phyloP scores from a whole-genome alignment of 2,888 invertebrate species.

The Biston betularia region DNA sequence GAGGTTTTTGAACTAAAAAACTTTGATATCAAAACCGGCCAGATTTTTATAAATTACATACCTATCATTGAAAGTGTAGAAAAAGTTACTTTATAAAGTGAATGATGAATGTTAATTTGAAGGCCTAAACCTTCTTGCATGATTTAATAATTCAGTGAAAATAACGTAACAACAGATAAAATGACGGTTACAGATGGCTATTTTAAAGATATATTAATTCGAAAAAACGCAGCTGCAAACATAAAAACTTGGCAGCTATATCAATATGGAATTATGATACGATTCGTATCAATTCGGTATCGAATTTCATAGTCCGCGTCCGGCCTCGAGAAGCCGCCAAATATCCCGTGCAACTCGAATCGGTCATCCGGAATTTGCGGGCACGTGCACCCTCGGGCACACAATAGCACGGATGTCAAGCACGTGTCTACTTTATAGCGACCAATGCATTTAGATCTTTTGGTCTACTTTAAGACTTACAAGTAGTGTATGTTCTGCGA shows the following conservation, averaged over 20 bases:
- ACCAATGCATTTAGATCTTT: conserved; percentile 6
- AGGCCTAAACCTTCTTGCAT: too few relatives aligned
- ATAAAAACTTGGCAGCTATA: conserved; percentile 19
- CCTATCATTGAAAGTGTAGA: too few relatives aligned
- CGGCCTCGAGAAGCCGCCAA: conserved; percentile 35
- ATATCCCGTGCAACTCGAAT: conserved; percentile 47
- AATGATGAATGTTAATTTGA: too few relatives aligned
- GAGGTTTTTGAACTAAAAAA: too few relatives aligned
- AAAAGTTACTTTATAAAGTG: too few relatives aligned
- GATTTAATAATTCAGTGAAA: too few relatives aligned
- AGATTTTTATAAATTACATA: too few relatives aligned
- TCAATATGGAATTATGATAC: conserved; percentile 15
- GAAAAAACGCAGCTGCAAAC: not conserved
- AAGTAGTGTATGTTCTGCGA: too few relatives aligned
- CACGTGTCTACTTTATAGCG: conserved; percentile 14
- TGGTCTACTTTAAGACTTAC: not conserved
- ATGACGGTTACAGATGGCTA: too few relatives aligned
- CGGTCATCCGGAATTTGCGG: conserved; percentile 62
- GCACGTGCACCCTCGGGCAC: conserved; percentile 37
- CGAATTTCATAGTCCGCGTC: conserved; percentile 19
- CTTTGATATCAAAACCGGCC: too few relatives aligned
- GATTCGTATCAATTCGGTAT: conserved; percentile 27
- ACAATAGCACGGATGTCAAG: conserved; percentile 13
- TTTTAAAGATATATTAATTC: too few relatives aligned
- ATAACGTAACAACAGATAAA: too few relatives aligned